These are phyloP conservation scores for Cotesia chilonis DNA, from an alignment of 1,140 invertebrate species.

Conservation along the genomic window DNA sequence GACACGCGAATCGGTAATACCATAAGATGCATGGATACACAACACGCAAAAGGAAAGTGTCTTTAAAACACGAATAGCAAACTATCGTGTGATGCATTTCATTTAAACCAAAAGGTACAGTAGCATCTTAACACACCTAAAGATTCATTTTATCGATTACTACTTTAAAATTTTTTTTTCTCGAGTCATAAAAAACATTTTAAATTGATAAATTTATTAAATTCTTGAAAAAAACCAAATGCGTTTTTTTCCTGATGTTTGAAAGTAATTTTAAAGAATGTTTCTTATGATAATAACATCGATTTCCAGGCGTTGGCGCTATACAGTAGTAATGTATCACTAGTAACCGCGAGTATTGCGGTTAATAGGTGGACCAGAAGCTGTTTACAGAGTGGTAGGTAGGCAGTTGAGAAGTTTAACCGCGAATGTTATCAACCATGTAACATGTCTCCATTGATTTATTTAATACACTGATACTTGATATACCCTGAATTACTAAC, in stretches of 20 bases:
- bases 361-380: neutral
- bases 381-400: constrained; percentile 40
- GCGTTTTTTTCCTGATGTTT: no score
- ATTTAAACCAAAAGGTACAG: neutral
- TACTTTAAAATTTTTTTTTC: no score
- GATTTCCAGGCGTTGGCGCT: neutral
- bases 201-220: no score
- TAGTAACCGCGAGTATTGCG: neutral
- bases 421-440: constrained; percentile 27
- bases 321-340: constrained; percentile 8
- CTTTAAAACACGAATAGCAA: constrained; percentile 4
- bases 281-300: neutral
- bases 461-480: neutral
- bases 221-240: no score
- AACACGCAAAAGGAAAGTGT: constrained; percentile 8
- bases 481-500: neutral
- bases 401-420: constrained; percentile 40
- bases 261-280: neutral
- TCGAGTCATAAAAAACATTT: no score
- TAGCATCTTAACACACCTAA: no score
- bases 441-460: constrained; percentile 13
- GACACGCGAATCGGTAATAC: neutral
- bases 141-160: no score
- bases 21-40: neutral
- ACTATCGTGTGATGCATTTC: neutral